phyloP scores from a whole-genome alignment of 23 tunicate genomes.

The Trididemnum clinides region DNA sequence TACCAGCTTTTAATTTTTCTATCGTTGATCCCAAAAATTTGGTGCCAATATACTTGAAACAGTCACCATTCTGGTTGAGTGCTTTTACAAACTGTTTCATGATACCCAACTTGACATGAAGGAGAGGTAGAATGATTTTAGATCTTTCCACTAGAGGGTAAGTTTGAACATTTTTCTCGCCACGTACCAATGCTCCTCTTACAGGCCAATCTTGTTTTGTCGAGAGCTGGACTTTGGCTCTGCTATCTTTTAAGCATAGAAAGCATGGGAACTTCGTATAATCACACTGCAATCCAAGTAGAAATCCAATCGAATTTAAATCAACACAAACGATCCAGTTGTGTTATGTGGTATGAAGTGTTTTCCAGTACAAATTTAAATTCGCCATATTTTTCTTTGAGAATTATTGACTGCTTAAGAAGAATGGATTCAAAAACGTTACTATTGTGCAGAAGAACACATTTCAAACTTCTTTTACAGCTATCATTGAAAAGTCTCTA shows the following conservation, averaged over 20 bases:
- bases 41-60: constrained; percentile 19
- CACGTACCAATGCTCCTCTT: constrained; percentile 18
- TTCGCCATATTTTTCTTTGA: not conserved
- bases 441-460: constrained; percentile 24
- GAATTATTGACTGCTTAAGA: constrained; percentile 8
- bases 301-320: too few species aligned
- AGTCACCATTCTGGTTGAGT: constrained; percentile 14
- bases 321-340: constrained; percentile 23
- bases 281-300: not conserved
- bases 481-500: constrained; percentile 18
- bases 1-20: constrained; percentile 30
- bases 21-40: constrained; percentile 28
- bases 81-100: too few species aligned
- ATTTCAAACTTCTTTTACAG: too few species aligned
- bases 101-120: constrained; percentile 30
- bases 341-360: not conserved
- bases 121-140: constrained; percentile 24
- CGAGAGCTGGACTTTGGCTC: constrained; percentile 22
- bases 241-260: constrained; percentile 23
- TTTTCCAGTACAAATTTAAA: constrained; percentile 11
- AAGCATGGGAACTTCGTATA: constrained; percentile 29
- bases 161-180: constrained; percentile 18
- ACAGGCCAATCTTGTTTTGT: constrained; percentile 25
- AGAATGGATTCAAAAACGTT: constrained; percentile 17
- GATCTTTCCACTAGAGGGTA: constrained; percentile 16